Base-by-base conservation (phyloP, 1,140 invertebrate genomes). In the Pseudomyrmex flavicornis region DNA sequence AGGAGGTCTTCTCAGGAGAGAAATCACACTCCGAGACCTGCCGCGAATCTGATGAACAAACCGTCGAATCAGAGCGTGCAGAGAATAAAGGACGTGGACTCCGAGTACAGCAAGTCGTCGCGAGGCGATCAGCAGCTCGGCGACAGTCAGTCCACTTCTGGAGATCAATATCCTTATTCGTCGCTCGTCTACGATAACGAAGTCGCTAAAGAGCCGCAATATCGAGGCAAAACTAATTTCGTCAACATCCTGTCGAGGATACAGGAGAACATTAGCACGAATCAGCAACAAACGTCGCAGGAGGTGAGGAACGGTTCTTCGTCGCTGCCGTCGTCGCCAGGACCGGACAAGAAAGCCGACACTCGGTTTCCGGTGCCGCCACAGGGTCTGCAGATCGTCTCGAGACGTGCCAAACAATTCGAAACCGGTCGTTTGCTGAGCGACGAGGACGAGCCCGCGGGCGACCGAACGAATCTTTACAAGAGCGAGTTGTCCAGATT, bases 401-500 rank as follows among this genome's bases (percentile, higher is more conserved):
- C 96, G 1, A 95, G 96, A 69, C 93, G 97, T n/a, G 96, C 97
- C 0, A 95, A 96, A 82, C 97, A 97, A 88, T 96, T 98, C 91
- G 97, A 97, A 89, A 95, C 93, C 2, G 96, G 96, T 2, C 91
- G 93, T 82, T 84, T 95, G 12, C 89, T 95, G 26, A 95, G 95
- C 22, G 95, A 95, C 52, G 95, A 95, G 35, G 95, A 95, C 91
- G 95, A 92, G 89, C 95, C 91, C 84, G 93, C 95, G 5, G 95
- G 95, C 54, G 95, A 96, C 85, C 95, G 96, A 58, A 97, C 96
- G 2, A 96, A 95, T 86, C 95, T 97, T 26, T 97, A 97, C 75
- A 95, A 96, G 83, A 97, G 96, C 90, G 97, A 97, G 91, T 92
- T 97, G 74, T 96, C 97, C 5, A 93, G 97, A 48, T 91, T 98